Evolutionary conservation across 2,888 invertebrate species (phyloP), one percentile per base, ranked within the genome.

Genomic region (Volucella bombylans): DNA sequence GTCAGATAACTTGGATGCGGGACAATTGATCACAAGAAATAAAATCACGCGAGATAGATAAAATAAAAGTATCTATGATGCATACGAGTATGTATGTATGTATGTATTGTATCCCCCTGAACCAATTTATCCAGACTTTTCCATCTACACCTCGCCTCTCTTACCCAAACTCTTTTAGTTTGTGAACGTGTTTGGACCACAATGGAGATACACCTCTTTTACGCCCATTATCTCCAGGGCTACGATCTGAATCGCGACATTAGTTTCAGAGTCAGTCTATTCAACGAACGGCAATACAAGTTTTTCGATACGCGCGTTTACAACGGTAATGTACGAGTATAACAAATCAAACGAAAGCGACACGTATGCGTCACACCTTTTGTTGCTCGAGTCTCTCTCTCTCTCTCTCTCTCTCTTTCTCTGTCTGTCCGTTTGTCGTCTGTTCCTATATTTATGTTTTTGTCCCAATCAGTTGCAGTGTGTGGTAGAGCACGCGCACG

Each of bases 341-440:
- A 55, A 38, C 52, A 62, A 82, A 72, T 45, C 23, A 64, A 55
- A 52, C 50, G 61, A 62, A 49, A 50, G 77, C 57, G 78, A 64
- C 76, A 76, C 38, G 45, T 59, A 54, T 79, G 49, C 74, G 79
- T 79, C 82, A 74, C 82, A 79, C 82, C 82, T 72, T 6, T 62
- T 71, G 71, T 77, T 77, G 82, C 67, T 67, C 71, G 65, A 82
- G 67, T 55, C 72, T 18, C 45, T n/a, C n/a, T n/a, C n/a, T n/a
- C n/a, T n/a, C n/a, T n/a, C n/a, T n/a, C n/a, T n/a, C n/a, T n/a
- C n/a, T n/a, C n/a, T n/a, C n/a, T n/a, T n/a, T n/a, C n/a, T 50
- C 12, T 10, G 43, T 14, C 50, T 57, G 64, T 31, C 8, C 10
- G 14, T 23, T 41, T 47, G 47, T 15, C 52, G 23, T 45, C 1